These are phyloP conservation scores for Sisyra terminalis DNA, from an alignment of 2,888 invertebrate genomes.

Conservation along the genomic window DNA sequence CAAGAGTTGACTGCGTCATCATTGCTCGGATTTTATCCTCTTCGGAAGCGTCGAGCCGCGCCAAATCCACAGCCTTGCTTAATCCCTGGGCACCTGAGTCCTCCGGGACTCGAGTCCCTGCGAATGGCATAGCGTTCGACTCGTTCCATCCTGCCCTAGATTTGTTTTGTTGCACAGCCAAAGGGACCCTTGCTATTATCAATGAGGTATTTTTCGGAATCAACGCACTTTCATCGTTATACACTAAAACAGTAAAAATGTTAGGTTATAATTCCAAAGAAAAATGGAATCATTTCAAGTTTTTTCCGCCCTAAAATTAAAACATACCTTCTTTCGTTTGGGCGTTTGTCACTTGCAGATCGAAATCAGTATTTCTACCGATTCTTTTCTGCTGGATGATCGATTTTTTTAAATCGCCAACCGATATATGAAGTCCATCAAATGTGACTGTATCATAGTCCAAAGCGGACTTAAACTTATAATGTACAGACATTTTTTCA, in stretches of 20 bases:
- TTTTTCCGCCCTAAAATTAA: too few species aligned
- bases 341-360: conserved; percentile 90
- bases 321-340: conserved; percentile 85
- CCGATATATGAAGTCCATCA: conserved; percentile 92
- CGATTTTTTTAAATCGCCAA: conserved; percentile 85
- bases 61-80: conserved; percentile 63
- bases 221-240: conserved; percentile 74
- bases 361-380: conserved; percentile 87
- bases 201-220: conserved; percentile 97
- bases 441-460: conserved; percentile 94
- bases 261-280: neutral
- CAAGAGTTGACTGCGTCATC: conserved; percentile 93
- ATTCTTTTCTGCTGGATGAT: conserved; percentile 91
- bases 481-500: conserved; percentile 78
- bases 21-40: conserved; percentile 96
- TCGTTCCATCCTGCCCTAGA: conserved; percentile 32
- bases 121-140: conserved; percentile 25
- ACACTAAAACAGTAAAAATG: conserved; percentile 42
- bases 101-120: conserved; percentile 26
- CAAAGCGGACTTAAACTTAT: conserved; percentile 93
- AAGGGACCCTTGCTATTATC: conserved; percentile 83
- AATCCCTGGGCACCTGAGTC: conserved; percentile 28
- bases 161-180: conserved; percentile 62
- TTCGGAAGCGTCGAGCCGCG: conserved; percentile 83
- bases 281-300: neutral